Evolutionary conservation across 2,113 vertebrate genomes (phyloP).

Genomic region (Pagrus major): DNA sequence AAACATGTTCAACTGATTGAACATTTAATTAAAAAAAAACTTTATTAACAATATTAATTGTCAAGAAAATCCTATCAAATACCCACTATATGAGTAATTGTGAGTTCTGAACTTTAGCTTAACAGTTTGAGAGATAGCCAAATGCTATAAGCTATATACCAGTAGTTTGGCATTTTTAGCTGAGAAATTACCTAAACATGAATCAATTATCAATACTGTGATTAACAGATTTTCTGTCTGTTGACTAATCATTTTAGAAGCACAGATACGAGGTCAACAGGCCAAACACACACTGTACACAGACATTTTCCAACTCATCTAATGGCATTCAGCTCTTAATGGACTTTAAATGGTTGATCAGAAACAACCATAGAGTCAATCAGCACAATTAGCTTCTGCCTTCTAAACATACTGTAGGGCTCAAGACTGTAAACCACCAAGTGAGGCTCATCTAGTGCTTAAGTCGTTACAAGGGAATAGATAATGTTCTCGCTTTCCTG

Average conservation of each 20-base stretch:
- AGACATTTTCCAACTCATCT: slow-evolving; percentile 12
- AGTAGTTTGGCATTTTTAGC: neutral
- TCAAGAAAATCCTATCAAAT: too few species aligned
- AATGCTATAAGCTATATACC: too few species aligned
- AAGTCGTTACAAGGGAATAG: slow-evolving; percentile 44
- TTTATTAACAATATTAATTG: too few species aligned
- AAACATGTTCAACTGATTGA: too few species aligned
- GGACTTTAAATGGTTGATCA: slow-evolving; percentile 59
- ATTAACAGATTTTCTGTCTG: neutral
- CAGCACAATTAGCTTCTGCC: slow-evolving; percentile 52
- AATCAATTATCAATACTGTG: neutral
- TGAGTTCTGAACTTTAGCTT: neutral
- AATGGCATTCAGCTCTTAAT: slow-evolving; percentile 43
- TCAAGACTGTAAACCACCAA: slow-evolving; percentile 52
- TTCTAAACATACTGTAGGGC: slow-evolving; percentile 13
- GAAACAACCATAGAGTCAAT: slow-evolving; percentile 50
- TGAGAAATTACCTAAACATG: neutral
- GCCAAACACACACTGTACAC: neutral
- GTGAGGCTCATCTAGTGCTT: slow-evolving; percentile 44
- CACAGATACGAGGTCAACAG: neutral
- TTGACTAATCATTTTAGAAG: neutral
- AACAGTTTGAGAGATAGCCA: neutral
- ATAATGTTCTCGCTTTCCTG: slow-evolving; percentile 38
- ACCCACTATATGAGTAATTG: neutral
- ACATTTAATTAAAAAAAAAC: too few species aligned